These are phyloP conservation scores for Apistogramma diplotaenia DNA, from an alignment of 2,113 vertebrate species.

Conservation along the genomic window DNA sequence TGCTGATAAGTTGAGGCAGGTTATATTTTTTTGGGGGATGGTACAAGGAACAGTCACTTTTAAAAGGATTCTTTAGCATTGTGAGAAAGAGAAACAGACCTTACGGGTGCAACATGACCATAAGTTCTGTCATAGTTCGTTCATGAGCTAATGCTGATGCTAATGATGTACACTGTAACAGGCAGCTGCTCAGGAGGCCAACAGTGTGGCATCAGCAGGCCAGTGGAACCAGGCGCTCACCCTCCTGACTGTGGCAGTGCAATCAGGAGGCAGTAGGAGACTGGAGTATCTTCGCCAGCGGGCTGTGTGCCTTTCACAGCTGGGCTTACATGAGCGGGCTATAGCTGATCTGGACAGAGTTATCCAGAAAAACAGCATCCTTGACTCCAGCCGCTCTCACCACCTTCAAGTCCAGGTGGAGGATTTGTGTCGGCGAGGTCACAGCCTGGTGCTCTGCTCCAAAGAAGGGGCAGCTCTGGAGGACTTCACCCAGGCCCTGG, in stretches of 20 bases:
- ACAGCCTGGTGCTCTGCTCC: conserved; percentile 75
- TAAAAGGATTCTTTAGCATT: too few relatives aligned
- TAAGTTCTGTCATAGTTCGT: too few relatives aligned
- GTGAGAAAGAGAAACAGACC: too few relatives aligned
- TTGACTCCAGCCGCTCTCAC: neutral
- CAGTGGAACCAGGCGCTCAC: conserved; percentile 75
- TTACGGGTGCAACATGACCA: too few relatives aligned
- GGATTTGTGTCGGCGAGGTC: conserved; percentile 83
- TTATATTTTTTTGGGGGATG: too few relatives aligned
- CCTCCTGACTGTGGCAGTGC: conserved; percentile 82
- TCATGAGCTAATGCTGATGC: too few relatives aligned
- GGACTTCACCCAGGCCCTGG: conserved; percentile 82
- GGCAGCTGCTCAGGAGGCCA: conserved; percentile 85
- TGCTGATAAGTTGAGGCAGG: too few relatives aligned
- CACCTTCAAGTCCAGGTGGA: conserved; percentile 60
- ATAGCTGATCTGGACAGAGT: conserved; percentile 81
- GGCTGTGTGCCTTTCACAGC: conserved; percentile 78
- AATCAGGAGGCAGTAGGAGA: conserved; percentile 54
- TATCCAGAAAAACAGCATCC: conserved; percentile 59
- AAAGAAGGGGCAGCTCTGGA: conserved; percentile 75
- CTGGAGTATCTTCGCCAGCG: conserved; percentile 77
- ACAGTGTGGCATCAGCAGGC: conserved; percentile 55
- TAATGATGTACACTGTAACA: conserved; percentile 18
- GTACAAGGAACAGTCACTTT: too few relatives aligned
- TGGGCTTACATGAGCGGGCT: conserved; percentile 76